Evolutionary conservation across 1,140 invertebrate genomes (phyloP), one percentile per base, ranked within the genome.

Genomic region (Watersipora subatra): DNA sequence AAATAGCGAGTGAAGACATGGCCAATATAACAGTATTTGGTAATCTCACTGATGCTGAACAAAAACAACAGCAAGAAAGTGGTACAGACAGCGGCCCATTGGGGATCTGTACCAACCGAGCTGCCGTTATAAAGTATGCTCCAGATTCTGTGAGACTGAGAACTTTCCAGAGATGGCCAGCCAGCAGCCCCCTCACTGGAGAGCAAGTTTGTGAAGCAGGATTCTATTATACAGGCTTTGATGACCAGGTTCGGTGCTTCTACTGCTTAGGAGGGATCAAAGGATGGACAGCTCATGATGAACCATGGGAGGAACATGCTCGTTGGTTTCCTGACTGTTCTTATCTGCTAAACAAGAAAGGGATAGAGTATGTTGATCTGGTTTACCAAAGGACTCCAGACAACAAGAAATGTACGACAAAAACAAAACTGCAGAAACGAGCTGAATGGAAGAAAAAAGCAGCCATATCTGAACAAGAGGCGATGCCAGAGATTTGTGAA

Each of bases 231-330:
- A 20, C 67, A 82, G 86, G 85, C 28, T 84, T 85, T 57, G 86
- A 86, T 12, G 91, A 93, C 78, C 86, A 89, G 71, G 90, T 90
- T 0, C 83, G 88, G 24, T 94, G 92, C 72, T 93, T 89, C 73
- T 86, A 88, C 71, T 94, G 92, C 73, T 89, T 88, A 61, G 88
- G 89, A 22, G 89, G 89, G 1, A 79, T 93, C 0, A 90, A 89
- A 73, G 88, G 90, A 72, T 94, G 92, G 92, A 88, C 89, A 75
- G 84, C 85, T 25, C 83, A 85, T 62, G 91, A 93, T 80, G 85
- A 90, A 68, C 90, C 90, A 0, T 92, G 90, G 90, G 85, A 87
- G 65, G 89, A 93, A 75, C 92, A 94, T 75, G 89, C 89, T 0
- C 83, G 85, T 28, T 92, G 90, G 89, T 90, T 90, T 70, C 83